These are phyloP conservation scores for Lithophane leautieri DNA, from an alignment of 2,888 invertebrate genomes.

Conservation along the genomic window DNA sequence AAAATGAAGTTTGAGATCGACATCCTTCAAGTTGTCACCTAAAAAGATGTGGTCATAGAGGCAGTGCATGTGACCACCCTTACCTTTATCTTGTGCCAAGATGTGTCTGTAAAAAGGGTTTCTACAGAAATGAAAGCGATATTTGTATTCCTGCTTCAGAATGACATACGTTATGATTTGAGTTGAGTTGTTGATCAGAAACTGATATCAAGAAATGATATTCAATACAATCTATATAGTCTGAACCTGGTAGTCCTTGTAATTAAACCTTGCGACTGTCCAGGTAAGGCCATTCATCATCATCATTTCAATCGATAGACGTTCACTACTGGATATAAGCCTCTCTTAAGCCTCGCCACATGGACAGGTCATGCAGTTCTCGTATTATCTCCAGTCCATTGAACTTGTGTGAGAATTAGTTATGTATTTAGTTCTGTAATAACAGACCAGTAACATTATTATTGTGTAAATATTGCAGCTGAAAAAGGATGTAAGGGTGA, in stretches of 20 bases:
- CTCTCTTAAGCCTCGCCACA: too few species aligned
- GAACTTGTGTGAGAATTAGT: too few species aligned
- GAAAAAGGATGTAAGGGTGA: constrained; percentile 57
- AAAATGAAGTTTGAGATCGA: constrained; percentile 71
- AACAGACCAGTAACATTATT: neutral
- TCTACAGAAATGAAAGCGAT: constrained; percentile 62
- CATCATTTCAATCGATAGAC: too few species aligned
- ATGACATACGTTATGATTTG: constrained; percentile 66
- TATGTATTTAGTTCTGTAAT: neutral
- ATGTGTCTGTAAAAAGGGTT: constrained; percentile 64
- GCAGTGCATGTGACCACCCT: constrained; percentile 41
- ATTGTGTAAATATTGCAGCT: constrained; percentile 9
- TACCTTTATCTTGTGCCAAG: constrained; percentile 57
- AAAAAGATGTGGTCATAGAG: constrained; percentile 69
- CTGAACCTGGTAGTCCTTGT: too few species aligned
- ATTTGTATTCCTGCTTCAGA: constrained; percentile 66
- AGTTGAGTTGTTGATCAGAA: too few species aligned
- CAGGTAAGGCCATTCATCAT: too few species aligned
- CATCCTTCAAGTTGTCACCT: constrained; percentile 68
- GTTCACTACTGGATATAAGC: too few species aligned
- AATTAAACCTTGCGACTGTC: too few species aligned
- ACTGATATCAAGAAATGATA: too few species aligned
- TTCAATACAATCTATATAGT: too few species aligned
- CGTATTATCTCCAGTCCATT: too few species aligned
- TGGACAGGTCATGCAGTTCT: too few species aligned